Conservation (phyloP, 2,113 vertebrate species). For the Phodopus roborovskii region DNA sequence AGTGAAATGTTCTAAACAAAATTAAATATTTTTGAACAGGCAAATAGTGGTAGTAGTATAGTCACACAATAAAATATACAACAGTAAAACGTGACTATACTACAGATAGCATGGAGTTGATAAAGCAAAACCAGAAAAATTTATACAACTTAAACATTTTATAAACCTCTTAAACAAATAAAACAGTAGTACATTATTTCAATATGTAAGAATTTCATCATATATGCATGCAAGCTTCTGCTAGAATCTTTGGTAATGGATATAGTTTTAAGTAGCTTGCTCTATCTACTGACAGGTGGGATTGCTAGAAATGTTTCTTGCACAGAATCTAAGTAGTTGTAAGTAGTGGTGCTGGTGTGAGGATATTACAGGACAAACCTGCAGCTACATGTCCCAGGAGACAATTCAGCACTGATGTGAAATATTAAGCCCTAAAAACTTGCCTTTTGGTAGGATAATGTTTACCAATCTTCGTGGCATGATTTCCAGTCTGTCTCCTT, state of each 20-base stretch:
- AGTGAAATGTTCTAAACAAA: neutral
- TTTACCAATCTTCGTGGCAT: neutral
- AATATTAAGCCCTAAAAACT: neutral
- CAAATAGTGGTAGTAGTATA: neutral
- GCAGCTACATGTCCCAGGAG: neutral
- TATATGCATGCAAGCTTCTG: too few species aligned
- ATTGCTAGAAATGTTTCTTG: neutral
- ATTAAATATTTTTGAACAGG: neutral
- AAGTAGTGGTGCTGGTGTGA: neutral
- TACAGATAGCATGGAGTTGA: neutral
- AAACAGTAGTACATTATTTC: neutral
- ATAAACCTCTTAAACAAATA: neutral
- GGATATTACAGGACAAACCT: neutral
- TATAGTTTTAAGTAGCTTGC: neutral
- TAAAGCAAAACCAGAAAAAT: neutral
- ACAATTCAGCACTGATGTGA: neutral
- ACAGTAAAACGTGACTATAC: neutral
- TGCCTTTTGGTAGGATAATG: neutral
- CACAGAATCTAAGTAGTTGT: neutral
- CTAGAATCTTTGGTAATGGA: neutral
- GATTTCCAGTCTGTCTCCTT: neutral
- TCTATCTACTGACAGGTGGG: neutral
- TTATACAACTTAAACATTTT: neutral
- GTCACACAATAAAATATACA: neutral
- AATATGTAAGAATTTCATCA: neutral